Conservation (phyloP, 2,113 vertebrate species). For the Malurus cyaneus region DNA sequence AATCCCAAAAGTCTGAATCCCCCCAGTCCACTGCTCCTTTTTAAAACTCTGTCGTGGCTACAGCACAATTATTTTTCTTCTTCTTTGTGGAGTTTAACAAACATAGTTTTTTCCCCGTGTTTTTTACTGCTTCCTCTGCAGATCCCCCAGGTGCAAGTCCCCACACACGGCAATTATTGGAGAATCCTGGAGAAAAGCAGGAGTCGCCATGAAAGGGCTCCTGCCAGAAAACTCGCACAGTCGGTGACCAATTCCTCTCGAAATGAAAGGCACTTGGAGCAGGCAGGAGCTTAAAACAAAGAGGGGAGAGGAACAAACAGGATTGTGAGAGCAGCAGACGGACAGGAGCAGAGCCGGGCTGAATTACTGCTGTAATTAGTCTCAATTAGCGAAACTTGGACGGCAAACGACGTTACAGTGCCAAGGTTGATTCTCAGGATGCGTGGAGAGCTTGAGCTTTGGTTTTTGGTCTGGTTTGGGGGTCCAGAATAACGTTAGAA, state of each 20-base stretch:
- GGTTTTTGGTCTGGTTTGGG: neutral
- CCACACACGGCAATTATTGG: constrained; percentile 65
- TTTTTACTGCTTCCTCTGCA: neutral
- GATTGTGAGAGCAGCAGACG: constrained; percentile 68
- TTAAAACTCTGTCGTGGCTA: neutral
- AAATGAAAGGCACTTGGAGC: constrained; percentile 74
- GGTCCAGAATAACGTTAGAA: too few species aligned
- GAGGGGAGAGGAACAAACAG: constrained; percentile 57
- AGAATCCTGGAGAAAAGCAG: constrained; percentile 68
- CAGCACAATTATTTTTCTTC: neutral
- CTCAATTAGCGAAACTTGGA: constrained; percentile 66
- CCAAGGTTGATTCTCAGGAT: neutral
- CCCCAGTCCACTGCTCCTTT: neutral
- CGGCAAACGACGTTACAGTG: constrained; percentile 24
- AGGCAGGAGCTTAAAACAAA: constrained; percentile 60
- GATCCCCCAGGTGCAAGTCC: constrained; percentile 38
- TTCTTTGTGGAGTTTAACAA: neutral
- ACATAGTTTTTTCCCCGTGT: neutral
- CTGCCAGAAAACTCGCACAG: constrained; percentile 71
- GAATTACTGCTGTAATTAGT: constrained; percentile 70
- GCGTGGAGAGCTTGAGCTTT: neutral
- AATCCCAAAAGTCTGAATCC: neutral
- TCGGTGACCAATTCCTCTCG: constrained; percentile 70
- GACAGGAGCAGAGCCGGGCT: constrained; percentile 60
- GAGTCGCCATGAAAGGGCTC: constrained; percentile 68